Percentiles rank a stretch among this genome's conserved stretches.
Conservation (phyloP, 2,888 invertebrate genomes). For the Lissonota sp. region DNA sequence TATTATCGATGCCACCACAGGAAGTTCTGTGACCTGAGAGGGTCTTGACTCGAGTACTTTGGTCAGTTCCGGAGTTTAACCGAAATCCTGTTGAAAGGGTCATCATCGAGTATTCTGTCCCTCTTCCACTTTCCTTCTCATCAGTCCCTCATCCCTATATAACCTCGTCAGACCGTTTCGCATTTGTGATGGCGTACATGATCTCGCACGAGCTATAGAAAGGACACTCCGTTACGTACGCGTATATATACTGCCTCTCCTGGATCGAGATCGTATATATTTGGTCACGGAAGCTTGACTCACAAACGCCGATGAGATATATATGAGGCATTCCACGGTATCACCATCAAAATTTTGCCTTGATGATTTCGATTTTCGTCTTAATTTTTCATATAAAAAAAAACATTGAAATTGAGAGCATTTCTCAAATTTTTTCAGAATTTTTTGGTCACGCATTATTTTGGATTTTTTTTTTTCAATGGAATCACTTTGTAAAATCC, state of each 20-base stretch:
- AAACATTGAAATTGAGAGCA: too few species aligned
- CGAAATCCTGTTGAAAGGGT: slow-evolving; percentile 36
- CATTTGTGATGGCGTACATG: slow-evolving; percentile 30
- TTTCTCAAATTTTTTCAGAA: too few species aligned
- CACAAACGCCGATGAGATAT: slow-evolving; percentile 31
- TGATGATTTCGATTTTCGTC: too few species aligned
- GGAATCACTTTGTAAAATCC: too few species aligned
- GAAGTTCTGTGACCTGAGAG: slow-evolving; percentile 1
- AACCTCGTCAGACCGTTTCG: slow-evolving; percentile 14
- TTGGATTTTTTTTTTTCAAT: too few species aligned
- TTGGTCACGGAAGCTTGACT: not conserved
- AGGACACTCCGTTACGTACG: slow-evolving; percentile 21
- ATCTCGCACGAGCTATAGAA: slow-evolving; percentile 25
- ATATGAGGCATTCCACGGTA: slow-evolving; percentile 13
- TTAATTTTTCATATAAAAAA: too few species aligned
- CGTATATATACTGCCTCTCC: slow-evolving; percentile 2
- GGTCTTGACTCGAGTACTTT: slow-evolving; percentile 39
- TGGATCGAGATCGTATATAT: slow-evolving; percentile 15
- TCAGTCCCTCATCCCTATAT: slow-evolving; percentile 10
- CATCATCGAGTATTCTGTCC: slow-evolving; percentile 24
- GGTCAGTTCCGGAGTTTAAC: slow-evolving; percentile 53
- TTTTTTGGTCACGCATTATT: too few species aligned
- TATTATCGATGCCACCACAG: slow-evolving; percentile 41
- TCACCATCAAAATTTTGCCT: too few species aligned
- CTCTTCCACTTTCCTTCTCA: slow-evolving; percentile 12